Conservation (phyloP, 37 sponge, comb jelly and placozoan genomes). For the Haliclona indistincta region DNA sequence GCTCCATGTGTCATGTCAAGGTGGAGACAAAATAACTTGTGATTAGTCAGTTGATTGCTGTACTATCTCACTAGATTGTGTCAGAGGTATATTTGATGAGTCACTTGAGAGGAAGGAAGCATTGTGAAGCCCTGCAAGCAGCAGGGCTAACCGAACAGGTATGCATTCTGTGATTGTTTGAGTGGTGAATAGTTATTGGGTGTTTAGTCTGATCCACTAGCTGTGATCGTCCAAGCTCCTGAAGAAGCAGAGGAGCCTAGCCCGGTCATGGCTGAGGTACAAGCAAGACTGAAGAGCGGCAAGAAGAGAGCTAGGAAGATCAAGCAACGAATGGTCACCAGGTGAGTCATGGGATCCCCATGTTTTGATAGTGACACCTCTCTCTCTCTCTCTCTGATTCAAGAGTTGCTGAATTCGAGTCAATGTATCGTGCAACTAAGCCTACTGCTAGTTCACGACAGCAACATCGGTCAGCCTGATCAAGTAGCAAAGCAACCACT, state of each 20-base stretch:
- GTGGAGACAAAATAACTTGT: background rate
- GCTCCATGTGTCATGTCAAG: conserved; percentile 64
- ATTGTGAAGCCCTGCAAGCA: conserved; percentile 59
- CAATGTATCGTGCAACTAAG: too few species aligned
- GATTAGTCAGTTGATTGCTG: background rate
- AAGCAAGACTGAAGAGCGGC: conserved; percentile 41
- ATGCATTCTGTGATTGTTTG: background rate
- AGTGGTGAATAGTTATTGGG: background rate
- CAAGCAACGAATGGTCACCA: conserved; percentile 55
- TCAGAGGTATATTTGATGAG: conserved; percentile 79
- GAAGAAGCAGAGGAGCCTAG: conserved; percentile 42
- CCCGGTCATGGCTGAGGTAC: conserved; percentile 15
- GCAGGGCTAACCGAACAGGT: conserved; percentile 37
- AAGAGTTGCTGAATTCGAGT: too few species aligned
- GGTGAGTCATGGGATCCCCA: conserved; percentile 18
- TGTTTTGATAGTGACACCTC: too few species aligned
- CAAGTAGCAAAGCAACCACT: too few species aligned
- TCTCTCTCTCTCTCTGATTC: too few species aligned
- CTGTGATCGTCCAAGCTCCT: conserved; percentile 41
- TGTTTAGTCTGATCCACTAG: conserved; percentile 12
- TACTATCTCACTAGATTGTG: conserved; percentile 39
- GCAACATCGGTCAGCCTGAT: too few species aligned
- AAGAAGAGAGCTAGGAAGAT: conserved; percentile 83
- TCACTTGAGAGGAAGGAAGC: conserved; percentile 66
- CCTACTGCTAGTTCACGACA: too few species aligned